These are phyloP conservation scores for Salvelinus sp. DNA, from an alignment of 2,113 vertebrate genomes.

Conservation along the genomic window DNA sequence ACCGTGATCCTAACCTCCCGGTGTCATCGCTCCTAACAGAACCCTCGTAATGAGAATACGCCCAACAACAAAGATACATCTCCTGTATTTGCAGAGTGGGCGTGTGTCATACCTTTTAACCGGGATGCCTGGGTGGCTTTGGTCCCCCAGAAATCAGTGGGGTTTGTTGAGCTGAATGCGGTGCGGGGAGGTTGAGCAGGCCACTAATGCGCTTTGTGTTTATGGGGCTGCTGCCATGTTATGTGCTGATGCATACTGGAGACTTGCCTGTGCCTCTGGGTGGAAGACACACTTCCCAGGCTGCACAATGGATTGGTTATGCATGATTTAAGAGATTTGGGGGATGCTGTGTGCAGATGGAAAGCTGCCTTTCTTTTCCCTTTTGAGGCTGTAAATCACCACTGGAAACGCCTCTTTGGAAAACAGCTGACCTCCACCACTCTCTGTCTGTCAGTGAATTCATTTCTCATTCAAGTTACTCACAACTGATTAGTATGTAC, in stretches of 20 bases:
- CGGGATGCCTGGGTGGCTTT: slow-evolving; percentile 22
- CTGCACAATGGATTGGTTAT: slow-evolving; percentile 10
- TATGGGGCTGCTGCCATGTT: slow-evolving; percentile 13
- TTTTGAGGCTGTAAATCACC: slow-evolving; percentile 2
- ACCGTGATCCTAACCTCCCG: no score
- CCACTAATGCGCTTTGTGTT: slow-evolving; percentile 28
- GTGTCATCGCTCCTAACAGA: no score
- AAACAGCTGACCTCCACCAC: not conserved
- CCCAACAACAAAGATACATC: not conserved
- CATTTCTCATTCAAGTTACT: not conserved
- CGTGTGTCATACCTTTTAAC: slow-evolving; percentile 18
- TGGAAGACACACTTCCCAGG: slow-evolving; percentile 11
- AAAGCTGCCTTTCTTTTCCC: slow-evolving; percentile 1
- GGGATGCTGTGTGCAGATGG: slow-evolving; percentile 10
- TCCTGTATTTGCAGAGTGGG: slow-evolving; percentile 22
- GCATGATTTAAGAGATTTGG: slow-evolving; percentile 23
- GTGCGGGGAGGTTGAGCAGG: slow-evolving; percentile 25
- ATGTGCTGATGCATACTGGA: slow-evolving; percentile 17
- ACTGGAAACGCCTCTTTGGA: not conserved
- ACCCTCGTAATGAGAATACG: no score
- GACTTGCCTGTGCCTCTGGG: slow-evolving; percentile 16
- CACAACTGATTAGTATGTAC: not conserved
- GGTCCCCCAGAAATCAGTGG: slow-evolving; percentile 8
- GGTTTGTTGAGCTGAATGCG: slow-evolving; percentile 10
- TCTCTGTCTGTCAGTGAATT: not conserved